Evolutionary conservation across 2,113 vertebrate species (phyloP).

Genomic region (Mohoua ochrocephala): DNA sequence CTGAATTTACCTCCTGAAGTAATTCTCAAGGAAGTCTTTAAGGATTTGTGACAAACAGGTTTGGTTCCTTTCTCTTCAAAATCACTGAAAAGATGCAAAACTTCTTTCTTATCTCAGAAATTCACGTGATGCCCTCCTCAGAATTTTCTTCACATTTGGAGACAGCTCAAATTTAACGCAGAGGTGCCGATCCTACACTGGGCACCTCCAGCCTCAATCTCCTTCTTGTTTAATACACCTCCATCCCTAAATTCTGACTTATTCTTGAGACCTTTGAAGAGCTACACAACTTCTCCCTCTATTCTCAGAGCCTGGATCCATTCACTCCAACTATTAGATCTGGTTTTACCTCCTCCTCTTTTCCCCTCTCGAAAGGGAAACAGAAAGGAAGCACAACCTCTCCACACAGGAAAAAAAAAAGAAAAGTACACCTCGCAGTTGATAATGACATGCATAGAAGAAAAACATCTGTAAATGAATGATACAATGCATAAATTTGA

Average conservation of each 20-base stretch:
- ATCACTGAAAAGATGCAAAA: neutral
- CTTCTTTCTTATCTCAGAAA: neutral
- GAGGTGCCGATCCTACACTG: neutral
- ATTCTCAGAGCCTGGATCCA: neutral
- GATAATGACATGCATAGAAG: neutral
- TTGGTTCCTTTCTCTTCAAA: neutral
- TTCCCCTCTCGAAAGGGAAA: neutral
- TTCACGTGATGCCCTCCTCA: neutral
- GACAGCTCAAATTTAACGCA: neutral
- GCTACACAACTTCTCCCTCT: neutral
- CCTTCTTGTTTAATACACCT: neutral
- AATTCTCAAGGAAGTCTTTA: neutral
- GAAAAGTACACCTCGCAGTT: neutral
- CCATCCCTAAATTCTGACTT: neutral
- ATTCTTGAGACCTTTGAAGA: neutral
- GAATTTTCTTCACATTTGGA: neutral
- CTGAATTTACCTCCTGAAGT: neutral
- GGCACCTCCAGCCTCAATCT: neutral
- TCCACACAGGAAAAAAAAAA: neutral
- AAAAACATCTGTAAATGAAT: neutral
- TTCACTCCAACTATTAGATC: neutral
- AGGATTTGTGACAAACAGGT: neutral
- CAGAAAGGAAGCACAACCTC: neutral
- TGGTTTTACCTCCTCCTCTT: neutral
- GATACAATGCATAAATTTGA: neutral